Conservation (phyloP, 2,888 invertebrate genomes). For the Tinea semifulvella region DNA sequence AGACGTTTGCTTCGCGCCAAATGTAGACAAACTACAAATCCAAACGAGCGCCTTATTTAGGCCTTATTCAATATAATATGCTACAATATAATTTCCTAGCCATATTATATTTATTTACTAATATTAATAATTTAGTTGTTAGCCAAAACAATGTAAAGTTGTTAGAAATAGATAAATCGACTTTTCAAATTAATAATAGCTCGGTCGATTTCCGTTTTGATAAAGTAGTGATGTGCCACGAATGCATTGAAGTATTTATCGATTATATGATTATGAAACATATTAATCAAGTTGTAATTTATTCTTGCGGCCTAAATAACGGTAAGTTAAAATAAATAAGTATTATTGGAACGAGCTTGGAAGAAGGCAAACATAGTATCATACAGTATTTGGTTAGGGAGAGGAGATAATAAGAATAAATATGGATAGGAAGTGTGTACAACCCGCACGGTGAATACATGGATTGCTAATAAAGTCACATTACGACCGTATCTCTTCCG, state of each 20-base stretch:
- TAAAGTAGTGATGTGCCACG: constrained; percentile 8
- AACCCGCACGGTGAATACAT: too few relatives aligned
- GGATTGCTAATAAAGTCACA: too few relatives aligned
- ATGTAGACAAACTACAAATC: not conserved
- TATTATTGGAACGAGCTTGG: too few relatives aligned
- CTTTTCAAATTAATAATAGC: not conserved
- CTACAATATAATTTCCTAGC: not conserved
- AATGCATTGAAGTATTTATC: constrained; percentile 9
- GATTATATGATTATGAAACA: constrained; percentile 10
- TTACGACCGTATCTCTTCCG: too few relatives aligned
- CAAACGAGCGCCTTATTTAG: not conserved
- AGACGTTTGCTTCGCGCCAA: constrained; percentile 1
- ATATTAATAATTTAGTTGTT: not conserved
- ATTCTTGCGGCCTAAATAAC: not conserved
- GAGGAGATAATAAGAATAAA: too few relatives aligned
- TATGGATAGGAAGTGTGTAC: too few relatives aligned
- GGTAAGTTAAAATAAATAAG: not conserved
- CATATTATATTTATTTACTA: not conserved
- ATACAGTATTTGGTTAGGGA: too few relatives aligned
- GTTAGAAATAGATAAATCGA: too few relatives aligned
- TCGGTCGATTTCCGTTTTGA: not conserved
- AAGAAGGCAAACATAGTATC: too few relatives aligned
- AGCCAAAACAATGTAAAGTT: not conserved
- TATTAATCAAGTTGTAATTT: constrained; percentile 11
- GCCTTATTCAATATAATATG: not conserved